Evolutionary conservation across 2,888 invertebrate species (phyloP), one percentile per base, ranked within the genome.

Genomic region (Pseudococcus jackbeardsleyi): DNA sequence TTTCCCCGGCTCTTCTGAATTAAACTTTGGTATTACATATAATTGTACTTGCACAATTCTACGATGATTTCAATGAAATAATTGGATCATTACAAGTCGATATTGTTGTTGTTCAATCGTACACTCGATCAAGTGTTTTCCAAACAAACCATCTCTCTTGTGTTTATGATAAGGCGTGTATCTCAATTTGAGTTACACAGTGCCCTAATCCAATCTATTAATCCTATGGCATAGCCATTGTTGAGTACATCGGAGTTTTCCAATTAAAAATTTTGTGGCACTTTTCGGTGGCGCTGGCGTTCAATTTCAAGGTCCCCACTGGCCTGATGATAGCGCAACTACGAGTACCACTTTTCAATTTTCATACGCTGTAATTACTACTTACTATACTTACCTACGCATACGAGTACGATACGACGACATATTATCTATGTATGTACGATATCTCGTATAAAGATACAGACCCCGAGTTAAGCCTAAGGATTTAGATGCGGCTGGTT

Each of bases 161-260:
- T 64, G 8, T 64, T 64, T 64, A 1, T 54, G 54, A 54, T 54
- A 54, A 54, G 54, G 54, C 42, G 9, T 54, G 54, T 54, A 54
- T 54, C 54, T 15, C 4, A 54, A 54, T 50, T 50, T 50, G 48
- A 50, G 48, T 50, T 50, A 50, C 15, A 15, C 48, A 50, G 48
- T 12, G 48, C 48, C 15, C 48, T 50, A 12, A 50, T 50, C 42
- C 48, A 50, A 15, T 15, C 11, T 50, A 50, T 50, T 50, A 50
- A 50, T 50, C 48, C 48, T 50, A 33, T 9, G 4, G 12, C 48
- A 15, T 50, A 50, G 11, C 48, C n/a, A 54, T 54, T n/a, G 48
- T 54, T n/a, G 54, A 54, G 54, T 54, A 54, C 54, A 54, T 54
- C 54, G 54, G 54, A 54, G 54, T 54, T 54, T 54, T 54, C 54